A percentile compares a stretch with the other conserved stretches of the same genome.
These are phyloP conservation scores for Listronotus oregonensis DNA, from an alignment of 1,140 invertebrate species.

Conservation along the genomic window DNA sequence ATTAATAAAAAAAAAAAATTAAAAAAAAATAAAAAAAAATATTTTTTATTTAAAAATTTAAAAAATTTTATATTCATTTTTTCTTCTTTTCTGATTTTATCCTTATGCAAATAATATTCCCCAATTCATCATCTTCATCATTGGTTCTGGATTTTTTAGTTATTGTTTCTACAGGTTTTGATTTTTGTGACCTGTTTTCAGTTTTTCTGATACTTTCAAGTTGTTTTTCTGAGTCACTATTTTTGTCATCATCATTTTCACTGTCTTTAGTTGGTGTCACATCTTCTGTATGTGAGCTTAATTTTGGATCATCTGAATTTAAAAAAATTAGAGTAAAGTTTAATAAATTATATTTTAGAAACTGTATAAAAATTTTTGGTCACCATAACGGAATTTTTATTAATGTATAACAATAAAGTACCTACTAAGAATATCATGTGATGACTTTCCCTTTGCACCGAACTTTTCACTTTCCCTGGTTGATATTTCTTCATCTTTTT, in stretches of 20 bases:
- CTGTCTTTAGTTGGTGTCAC: conserved; percentile 44
- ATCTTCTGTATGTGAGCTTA: conserved; percentile 71
- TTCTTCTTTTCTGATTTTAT: conserved; percentile 67
- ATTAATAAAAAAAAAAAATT: too few relatives aligned
- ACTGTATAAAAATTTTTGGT: too few relatives aligned
- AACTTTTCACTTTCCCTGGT: conserved; percentile 70
- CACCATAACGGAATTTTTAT: too few relatives aligned
- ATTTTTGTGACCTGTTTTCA: conserved; percentile 50
- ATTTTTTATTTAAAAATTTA: too few relatives aligned
- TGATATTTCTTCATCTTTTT: conserved; percentile 92
- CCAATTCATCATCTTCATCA: conserved; percentile 44
- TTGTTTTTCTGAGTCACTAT: conserved; percentile 60
- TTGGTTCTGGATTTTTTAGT: conserved; percentile 31
- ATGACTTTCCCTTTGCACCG: too few relatives aligned
- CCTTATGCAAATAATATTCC: conserved; percentile 63
- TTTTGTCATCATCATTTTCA: conserved; percentile 50
- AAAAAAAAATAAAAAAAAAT: too few relatives aligned
- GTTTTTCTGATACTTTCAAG: conserved; percentile 62
- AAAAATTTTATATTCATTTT: conserved; percentile 75
- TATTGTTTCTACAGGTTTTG: conserved; percentile 37
- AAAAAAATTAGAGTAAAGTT: too few relatives aligned
- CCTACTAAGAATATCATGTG: too few relatives aligned
- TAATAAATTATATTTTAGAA: too few relatives aligned
- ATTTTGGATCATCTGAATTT: conserved; percentile 80
- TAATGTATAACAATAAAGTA: conserved; percentile 12